A percentile compares a stretch with the other conserved stretches of the same genome.
These are phyloP conservation scores for Heliocidaris tuberculata DNA, from an alignment of 35 echinoderm and acorn worm species.

Conservation along the genomic window DNA sequence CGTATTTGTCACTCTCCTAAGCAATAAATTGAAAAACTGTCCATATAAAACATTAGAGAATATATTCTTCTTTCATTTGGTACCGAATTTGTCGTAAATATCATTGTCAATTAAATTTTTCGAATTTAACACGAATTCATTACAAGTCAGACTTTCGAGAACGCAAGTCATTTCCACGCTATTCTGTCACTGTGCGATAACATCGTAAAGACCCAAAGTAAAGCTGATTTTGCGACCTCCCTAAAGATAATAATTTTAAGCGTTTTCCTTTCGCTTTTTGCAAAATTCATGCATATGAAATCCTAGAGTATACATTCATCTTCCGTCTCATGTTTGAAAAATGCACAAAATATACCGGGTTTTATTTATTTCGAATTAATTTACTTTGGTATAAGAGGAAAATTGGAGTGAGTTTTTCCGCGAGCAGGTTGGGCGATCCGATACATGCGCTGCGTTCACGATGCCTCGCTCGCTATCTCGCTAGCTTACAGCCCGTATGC, in stretches of 20 bases:
- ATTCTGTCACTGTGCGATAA: not conserved
- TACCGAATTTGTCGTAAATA: not conserved
- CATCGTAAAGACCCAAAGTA: not conserved
- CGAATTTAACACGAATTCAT: conserved; percentile 37
- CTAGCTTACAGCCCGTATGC: too few relatives aligned
- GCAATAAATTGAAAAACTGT: not conserved
- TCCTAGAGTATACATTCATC: not conserved
- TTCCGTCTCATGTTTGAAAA: not conserved
- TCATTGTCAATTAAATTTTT: not conserved
- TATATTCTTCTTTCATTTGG: not conserved
- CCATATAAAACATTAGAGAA: not conserved
- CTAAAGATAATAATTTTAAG: not conserved
- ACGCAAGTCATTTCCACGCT: not conserved
- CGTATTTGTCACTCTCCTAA: not conserved
- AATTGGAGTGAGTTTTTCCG: not conserved
- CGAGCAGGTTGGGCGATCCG: not conserved
- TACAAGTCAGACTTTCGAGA: not conserved
- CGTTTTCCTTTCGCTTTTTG: not conserved
- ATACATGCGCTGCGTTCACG: not conserved
- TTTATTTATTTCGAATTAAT: conserved; percentile 7
- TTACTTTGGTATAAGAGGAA: not conserved
- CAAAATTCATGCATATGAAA: conserved; percentile 5
- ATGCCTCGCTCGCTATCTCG: too few relatives aligned
- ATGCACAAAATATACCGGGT: not conserved
- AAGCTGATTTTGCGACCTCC: not conserved